These are phyloP conservation scores for Herminia tarsipennalis DNA, from an alignment of 2,888 invertebrate species.

Conservation along the genomic window DNA sequence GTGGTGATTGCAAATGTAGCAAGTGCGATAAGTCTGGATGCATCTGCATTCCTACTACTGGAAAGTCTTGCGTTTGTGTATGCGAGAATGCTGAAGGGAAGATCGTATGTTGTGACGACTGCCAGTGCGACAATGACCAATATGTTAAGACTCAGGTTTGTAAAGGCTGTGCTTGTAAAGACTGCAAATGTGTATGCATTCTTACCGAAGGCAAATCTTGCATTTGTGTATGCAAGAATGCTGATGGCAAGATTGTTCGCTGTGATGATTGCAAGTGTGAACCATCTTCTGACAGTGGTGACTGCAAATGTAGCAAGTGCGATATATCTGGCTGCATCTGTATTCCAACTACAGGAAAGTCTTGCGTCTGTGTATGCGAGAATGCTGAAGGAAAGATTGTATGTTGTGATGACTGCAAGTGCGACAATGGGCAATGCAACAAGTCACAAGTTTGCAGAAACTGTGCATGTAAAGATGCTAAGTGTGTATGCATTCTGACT, in stretches of 20 bases:
- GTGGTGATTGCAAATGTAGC: constrained; percentile 5
- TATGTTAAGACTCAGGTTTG: background rate
- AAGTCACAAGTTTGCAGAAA: background rate
- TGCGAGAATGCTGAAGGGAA: constrained; percentile 35
- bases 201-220: constrained; percentile 40
- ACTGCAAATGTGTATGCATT: constrained; percentile 47
- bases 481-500: constrained; percentile 31
- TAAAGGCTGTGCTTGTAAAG: constrained; percentile 37
- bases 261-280: constrained; percentile 45
- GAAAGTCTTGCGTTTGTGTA: constrained; percentile 40
- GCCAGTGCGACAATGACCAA: constrained; percentile 34
- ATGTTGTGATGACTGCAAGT: background rate
- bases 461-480: background rate
- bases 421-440: background rate
- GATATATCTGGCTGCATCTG: constrained; percentile 5
- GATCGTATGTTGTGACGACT: constrained; percentile 37
- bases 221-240: constrained; percentile 41
- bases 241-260: constrained; percentile 20
- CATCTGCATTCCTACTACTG: constrained; percentile 42
- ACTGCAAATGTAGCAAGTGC: constrained; percentile 22
- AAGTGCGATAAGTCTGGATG: constrained; percentile 29
- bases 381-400: background rate
- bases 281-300: background rate
- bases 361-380: constrained; percentile 33
- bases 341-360: background rate